A percentile compares a stretch with the other conserved stretches of the same genome.
These are phyloP conservation scores for Alosa sapidissima DNA, from an alignment of 2,797 vertebrate genomes.

Conservation along the genomic window DNA sequence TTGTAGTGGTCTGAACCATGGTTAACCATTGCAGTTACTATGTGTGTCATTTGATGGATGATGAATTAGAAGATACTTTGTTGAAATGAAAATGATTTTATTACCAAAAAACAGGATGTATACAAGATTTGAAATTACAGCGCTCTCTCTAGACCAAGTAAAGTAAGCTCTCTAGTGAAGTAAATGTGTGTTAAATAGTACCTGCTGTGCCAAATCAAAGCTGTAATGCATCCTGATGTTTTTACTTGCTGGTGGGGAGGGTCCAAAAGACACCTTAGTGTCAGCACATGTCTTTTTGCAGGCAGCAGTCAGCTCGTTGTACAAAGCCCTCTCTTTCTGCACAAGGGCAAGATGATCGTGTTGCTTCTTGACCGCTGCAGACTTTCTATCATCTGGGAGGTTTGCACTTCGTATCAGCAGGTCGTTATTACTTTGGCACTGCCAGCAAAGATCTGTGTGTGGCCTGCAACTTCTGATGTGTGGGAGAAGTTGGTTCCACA, in stretches of 20 bases:
- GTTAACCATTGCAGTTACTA: too few relatives aligned
- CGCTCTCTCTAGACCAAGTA: too few relatives aligned
- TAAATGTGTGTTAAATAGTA: conserved; percentile 1
- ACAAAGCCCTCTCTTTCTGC: neutral
- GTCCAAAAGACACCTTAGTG: neutral
- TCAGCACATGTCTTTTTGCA: neutral
- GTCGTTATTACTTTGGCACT: neutral
- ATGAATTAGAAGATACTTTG: too few relatives aligned
- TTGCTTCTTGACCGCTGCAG: neutral
- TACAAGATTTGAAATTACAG: too few relatives aligned
- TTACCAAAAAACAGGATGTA: too few relatives aligned
- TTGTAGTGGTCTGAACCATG: too few relatives aligned
- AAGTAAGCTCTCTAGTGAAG: neutral
- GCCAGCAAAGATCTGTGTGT: too few relatives aligned
- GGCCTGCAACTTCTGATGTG: too few relatives aligned
- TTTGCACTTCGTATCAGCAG: neutral
- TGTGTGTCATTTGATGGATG: too few relatives aligned
- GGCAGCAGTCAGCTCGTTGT: neutral
- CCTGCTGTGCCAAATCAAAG: conserved; percentile 20
- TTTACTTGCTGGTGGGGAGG: conserved; percentile 14
- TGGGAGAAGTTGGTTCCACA: too few relatives aligned
- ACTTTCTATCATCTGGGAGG: neutral
- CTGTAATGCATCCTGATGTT: conserved; percentile 7
- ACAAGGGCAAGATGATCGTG: neutral
- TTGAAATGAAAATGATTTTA: too few relatives aligned